phyloP scores from a whole-genome alignment of 2,797 vertebrate species.

The Huso huso region DNA sequence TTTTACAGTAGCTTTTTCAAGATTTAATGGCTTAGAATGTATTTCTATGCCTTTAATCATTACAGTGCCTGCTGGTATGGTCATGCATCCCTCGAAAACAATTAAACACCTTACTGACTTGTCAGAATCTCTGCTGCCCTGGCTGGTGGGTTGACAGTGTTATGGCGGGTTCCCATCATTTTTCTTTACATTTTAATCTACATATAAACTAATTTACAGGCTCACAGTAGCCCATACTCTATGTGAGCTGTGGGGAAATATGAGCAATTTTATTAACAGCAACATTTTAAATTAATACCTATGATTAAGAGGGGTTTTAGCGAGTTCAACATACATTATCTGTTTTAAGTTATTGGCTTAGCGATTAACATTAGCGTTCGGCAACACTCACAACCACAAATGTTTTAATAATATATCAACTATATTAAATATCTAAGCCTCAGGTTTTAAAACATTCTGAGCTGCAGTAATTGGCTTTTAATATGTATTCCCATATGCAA shows the following conservation, averaged over 20 bases:
- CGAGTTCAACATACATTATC: neutral
- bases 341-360: constrained; percentile 52
- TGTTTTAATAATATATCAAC: constrained; percentile 35
- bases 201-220: neutral
- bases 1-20: no score
- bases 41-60: no score
- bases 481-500: constrained; percentile 49
- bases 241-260: neutral
- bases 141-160: no score
- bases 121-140: no score
- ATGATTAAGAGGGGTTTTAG: neutral
- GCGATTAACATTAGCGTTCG: constrained; percentile 59
- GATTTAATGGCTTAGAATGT: no score
- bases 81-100: no score
- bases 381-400: constrained; percentile 42
- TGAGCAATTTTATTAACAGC: neutral
- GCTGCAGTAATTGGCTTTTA: constrained; percentile 59
- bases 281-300: neutral
- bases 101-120: no score
- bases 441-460: constrained; percentile 50
- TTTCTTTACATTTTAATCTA: neutral
- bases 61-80: no score
- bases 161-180: no score
- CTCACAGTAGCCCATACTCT: no score
- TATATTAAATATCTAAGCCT: constrained; percentile 44